Evolutionary conservation across 35 echinoderm and acorn worm genomes (phyloP).

Genomic region (Diadema setosum): DNA sequence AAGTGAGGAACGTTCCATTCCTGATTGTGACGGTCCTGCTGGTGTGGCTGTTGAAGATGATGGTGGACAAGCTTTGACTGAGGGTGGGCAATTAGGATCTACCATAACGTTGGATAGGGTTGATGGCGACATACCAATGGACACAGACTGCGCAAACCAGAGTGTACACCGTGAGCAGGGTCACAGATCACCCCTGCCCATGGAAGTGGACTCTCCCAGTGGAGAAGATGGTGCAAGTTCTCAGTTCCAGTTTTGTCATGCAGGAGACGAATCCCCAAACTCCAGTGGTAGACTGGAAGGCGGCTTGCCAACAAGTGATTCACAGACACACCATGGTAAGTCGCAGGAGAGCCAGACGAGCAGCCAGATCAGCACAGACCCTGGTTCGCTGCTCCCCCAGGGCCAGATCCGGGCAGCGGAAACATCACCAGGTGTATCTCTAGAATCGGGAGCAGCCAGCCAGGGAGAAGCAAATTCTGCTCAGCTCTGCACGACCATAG

Average conservation of each 20-base stretch:
- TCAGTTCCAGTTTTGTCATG: not conserved
- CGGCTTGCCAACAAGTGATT: too few relatives aligned
- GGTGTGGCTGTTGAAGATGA: not conserved
- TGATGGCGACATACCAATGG: not conserved
- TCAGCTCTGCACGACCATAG: too few relatives aligned
- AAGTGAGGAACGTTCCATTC: conserved; percentile 1
- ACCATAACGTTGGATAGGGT: not conserved
- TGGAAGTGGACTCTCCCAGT: conserved; percentile 36
- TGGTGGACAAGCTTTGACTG: too few relatives aligned
- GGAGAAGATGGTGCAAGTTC: not conserved
- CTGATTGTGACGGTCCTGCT: not conserved
- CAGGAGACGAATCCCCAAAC: too few relatives aligned
- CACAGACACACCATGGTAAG: too few relatives aligned
- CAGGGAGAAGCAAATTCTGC: not conserved
- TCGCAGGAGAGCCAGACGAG: too few relatives aligned
- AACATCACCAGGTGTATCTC: too few relatives aligned
- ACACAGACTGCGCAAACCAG: not conserved
- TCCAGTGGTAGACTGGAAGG: too few relatives aligned
- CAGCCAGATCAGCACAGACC: not conserved
- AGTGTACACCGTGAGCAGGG: not conserved
- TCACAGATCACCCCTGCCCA: not conserved
- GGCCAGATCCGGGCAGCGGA: too few relatives aligned
- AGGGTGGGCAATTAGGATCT: too few relatives aligned
- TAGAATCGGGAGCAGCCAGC: too few relatives aligned
- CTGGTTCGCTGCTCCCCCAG: not conserved